Evolutionary conservation across 1,140 invertebrate genomes (phyloP).

Genomic region (Drosophila varians): DNA sequence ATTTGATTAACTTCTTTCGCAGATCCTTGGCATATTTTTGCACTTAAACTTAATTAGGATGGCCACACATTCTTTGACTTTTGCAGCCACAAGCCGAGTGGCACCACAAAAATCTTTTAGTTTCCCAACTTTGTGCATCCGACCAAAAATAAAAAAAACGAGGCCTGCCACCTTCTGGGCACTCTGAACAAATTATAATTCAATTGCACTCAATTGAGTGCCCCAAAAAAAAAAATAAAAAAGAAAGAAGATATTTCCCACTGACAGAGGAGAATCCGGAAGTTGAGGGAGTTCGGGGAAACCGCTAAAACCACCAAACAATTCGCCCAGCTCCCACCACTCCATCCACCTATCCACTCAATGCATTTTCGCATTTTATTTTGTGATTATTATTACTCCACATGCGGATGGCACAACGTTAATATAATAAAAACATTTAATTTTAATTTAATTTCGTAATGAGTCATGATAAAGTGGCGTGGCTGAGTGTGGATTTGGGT

Average conservation of each 20-base stretch:
- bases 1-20: background rate
- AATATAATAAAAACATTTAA: conserved; percentile 70
- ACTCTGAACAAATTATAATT: conserved; percentile 64
- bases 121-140: conserved; percentile 17
- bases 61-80: conserved; percentile 1
- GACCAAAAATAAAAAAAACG: background rate
- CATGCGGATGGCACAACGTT: conserved; percentile 23
- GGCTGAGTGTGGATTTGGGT: background rate
- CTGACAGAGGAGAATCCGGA: background rate
- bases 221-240: conserved; percentile 3
- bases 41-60: conserved; percentile 37
- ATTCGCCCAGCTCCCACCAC: too few species aligned
- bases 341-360: conserved; percentile 22
- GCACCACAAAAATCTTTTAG: conserved; percentile 33
- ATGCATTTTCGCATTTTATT: conserved; percentile 50
- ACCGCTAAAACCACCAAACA: conserved; percentile 47
- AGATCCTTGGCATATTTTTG: background rate
- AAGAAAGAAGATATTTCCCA: background rate
- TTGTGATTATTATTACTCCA: conserved; percentile 55
- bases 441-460: conserved; percentile 72
- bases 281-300: background rate
- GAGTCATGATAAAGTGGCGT: conserved; percentile 23
- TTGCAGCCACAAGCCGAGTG: conserved; percentile 10
- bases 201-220: conserved; percentile 73
- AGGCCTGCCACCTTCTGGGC: conserved; percentile 15